Conservation (phyloP, 2,888 invertebrate genomes). For the Pristionchus mayeri region DNA sequence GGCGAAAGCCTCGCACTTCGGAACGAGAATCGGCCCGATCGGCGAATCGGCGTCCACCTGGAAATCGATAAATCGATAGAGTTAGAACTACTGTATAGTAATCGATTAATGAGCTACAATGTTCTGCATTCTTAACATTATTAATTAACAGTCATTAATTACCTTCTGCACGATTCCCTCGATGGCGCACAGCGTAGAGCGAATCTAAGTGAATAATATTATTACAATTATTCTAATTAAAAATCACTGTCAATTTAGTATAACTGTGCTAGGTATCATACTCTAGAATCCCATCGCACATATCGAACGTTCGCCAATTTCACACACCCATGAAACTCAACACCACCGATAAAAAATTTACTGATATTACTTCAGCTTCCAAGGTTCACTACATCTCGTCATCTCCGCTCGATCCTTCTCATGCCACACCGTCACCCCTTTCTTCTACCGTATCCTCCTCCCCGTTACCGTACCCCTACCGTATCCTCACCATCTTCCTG, state of each 20-base stretch:
- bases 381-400: too few species aligned
- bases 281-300: too few species aligned
- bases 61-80: background rate
- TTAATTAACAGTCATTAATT: background rate
- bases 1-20: slow-evolving; percentile 42
- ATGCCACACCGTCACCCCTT: too few species aligned
- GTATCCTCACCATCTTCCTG: slow-evolving; percentile 38
- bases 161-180: slow-evolving; percentile 49
- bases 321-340: too few species aligned
- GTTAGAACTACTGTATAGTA: too few species aligned
- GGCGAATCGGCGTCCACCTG: slow-evolving; percentile 33
- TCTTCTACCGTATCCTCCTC: background rate
- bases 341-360: too few species aligned
- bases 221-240: background rate
- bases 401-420: too few species aligned
- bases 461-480: background rate
- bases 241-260: too few species aligned
- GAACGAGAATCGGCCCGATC: slow-evolving; percentile 32
- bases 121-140: background rate
- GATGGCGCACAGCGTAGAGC: slow-evolving; percentile 41
- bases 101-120: background rate
- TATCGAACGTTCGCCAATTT: background rate
- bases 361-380: too few species aligned
- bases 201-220: slow-evolving; percentile 1
- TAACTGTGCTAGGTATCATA: too few species aligned